phyloP scores from a whole-genome alignment of 2,113 vertebrate species.

The Oryzias javanicus region DNA sequence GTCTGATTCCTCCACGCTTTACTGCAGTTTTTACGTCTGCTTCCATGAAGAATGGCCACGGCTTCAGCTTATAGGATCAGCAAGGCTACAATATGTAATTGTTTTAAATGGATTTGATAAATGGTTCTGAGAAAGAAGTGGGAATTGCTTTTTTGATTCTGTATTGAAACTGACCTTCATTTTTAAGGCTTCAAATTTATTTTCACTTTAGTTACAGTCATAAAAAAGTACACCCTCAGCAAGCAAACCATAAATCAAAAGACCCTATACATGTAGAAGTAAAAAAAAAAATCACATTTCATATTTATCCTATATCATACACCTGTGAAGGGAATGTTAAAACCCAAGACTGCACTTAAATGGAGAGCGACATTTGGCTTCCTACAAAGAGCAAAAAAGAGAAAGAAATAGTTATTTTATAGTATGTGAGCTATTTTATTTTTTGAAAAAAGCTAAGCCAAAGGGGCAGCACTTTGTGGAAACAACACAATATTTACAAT shows the following conservation, averaged over 20 bases:
- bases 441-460: too few species aligned
- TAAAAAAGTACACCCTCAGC: constrained; percentile 12
- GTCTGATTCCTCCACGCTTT: constrained; percentile 27
- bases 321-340: constrained; percentile 8
- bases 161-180: constrained; percentile 85
- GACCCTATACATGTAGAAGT: too few species aligned
- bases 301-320: constrained; percentile 4
- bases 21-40: constrained; percentile 42
- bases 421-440: too few species aligned
- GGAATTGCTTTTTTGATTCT: constrained; percentile 84
- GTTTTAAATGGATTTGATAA: constrained; percentile 82
- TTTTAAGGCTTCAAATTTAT: constrained; percentile 74
- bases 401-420: too few species aligned
- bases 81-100: constrained; percentile 77
- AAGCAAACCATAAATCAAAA: too few species aligned
- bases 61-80: constrained; percentile 29
- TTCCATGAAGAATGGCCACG: constrained; percentile 40
- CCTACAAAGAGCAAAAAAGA: too few species aligned
- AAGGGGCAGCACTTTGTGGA: too few species aligned
- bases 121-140: constrained; percentile 82
- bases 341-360: not conserved
- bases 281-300: too few species aligned
- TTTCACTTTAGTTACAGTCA: constrained; percentile 61
- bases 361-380: not conserved
- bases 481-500: too few species aligned